Conservation (phyloP, 2,797 vertebrate species). For the Halcyon badia region DNA sequence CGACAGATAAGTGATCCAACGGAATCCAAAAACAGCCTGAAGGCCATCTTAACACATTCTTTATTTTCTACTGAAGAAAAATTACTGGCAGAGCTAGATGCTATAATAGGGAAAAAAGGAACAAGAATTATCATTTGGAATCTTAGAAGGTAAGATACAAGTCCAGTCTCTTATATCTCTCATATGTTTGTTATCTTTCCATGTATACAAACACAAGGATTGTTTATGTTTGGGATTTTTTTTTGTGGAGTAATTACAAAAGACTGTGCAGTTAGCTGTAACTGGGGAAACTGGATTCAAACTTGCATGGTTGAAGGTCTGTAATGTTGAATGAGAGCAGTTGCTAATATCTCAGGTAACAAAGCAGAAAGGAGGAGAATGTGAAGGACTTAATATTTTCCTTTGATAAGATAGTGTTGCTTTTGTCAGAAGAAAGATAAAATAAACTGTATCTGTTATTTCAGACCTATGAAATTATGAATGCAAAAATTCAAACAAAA, state of each 20-base stretch:
- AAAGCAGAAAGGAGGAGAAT: neutral
- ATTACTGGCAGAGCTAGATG: slow-evolving; percentile 85
- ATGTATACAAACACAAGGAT: neutral
- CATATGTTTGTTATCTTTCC: neutral
- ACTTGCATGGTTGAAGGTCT: neutral
- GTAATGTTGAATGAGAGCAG: neutral
- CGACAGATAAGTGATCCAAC: slow-evolving; percentile 79
- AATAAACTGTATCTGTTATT: neutral
- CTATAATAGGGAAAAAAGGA: slow-evolving; percentile 86
- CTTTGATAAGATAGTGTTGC: neutral
- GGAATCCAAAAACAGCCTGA: slow-evolving; percentile 84
- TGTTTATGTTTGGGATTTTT: neutral
- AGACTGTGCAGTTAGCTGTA: neutral
- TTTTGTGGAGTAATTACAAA: neutral
- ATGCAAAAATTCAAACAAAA: neutral
- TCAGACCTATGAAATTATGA: neutral
- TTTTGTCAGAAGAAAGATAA: neutral
- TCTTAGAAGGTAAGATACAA: slow-evolving; percentile 86
- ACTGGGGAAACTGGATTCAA: neutral
- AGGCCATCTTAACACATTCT: slow-evolving; percentile 88
- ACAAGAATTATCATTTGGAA: slow-evolving; percentile 97
- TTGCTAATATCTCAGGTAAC: neutral
- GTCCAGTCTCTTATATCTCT: neutral
- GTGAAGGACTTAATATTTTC: neutral
- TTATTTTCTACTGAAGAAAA: slow-evolving; percentile 85